Base-by-base conservation (phyloP, 2,113 vertebrate genomes). In the Cavia aperea region DNA sequence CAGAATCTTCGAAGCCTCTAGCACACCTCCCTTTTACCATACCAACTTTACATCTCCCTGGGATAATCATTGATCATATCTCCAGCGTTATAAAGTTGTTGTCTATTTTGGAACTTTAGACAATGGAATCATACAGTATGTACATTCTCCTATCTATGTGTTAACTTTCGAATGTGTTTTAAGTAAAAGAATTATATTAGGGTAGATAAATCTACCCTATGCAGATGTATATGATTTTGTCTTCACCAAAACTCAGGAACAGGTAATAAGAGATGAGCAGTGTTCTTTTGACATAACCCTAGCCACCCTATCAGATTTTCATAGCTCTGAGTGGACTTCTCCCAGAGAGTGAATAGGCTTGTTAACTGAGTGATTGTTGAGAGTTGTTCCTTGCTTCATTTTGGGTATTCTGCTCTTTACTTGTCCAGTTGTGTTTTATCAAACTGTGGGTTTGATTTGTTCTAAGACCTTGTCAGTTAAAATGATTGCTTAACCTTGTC, bases 121-220 rank as follows among this genome's bases (percentile, higher is more conserved):
- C 78, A 78, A 77, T 88, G 88, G 51, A 90, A 39, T 78, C 54
- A 36, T 66, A 75, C 31, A 81, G 36, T 60, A 56, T 62, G 54
- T 90, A 83, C 9, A 33, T 4, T 60, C 26, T 82, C 77, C 39
- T 58, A 89, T 62, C n/a, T 89, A 0, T 78, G 3, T 94, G 62
- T 60, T 92, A 68, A 92, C 33, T 94, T 94, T 62, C 89, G 24
- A 79, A 65, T 92, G 58, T 29, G 81, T 89, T 95, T 93, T 82
- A 84, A 93, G 54, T 90, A 82, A 90, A 92, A 94, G 54, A 93
- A 89, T 94, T 92, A 4, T 9, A 70, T 93, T 26, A 60, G 39
- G 29, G 14, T 70, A 78, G 46, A 46, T 83, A 62, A 29, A 19
- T 70, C 10, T 66, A 39, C 39, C 39, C 39, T 63, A 58, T 49